Conservation (phyloP, 1,140 invertebrate species). For the Drosophila ohnishii region DNA sequence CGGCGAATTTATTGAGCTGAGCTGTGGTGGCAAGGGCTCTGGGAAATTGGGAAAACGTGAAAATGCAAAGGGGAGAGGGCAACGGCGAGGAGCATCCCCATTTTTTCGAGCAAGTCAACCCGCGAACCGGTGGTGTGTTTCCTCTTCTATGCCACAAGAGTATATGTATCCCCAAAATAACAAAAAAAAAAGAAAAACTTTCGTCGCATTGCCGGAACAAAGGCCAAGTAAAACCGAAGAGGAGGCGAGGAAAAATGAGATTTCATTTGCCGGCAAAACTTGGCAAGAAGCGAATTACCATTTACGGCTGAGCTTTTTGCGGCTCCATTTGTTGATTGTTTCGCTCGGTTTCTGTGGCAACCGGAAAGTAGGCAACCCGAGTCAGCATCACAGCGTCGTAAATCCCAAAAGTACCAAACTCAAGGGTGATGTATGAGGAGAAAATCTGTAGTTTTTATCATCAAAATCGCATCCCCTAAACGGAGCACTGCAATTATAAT, state of each 20-base stretch:
- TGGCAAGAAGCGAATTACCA: slow-evolving; percentile 44
- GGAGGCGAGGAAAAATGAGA: slow-evolving; percentile 14
- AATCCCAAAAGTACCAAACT: slow-evolving; percentile 21
- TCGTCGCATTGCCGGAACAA: slow-evolving; percentile 48
- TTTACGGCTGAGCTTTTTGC: slow-evolving; percentile 39
- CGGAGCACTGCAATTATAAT: slow-evolving; percentile 7
- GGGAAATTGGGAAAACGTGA: slow-evolving; percentile 33
- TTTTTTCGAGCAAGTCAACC: slow-evolving; percentile 35
- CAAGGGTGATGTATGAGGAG: neutral
- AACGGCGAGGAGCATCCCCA: slow-evolving; percentile 39
- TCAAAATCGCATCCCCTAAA: slow-evolving; percentile 24
- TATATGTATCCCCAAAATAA: slow-evolving; percentile 27
- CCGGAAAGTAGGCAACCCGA: slow-evolving; percentile 48
- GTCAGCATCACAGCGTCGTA: slow-evolving; percentile 26
- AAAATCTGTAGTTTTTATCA: slow-evolving; percentile 24
- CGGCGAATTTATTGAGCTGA: slow-evolving; percentile 49
- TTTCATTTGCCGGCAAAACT: slow-evolving; percentile 50
- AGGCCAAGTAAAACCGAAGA: slow-evolving; percentile 8
- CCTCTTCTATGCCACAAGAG: neutral
- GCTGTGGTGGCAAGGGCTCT: slow-evolving; percentile 19
- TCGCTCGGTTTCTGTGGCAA: slow-evolving; percentile 18
- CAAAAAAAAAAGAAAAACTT: slow-evolving; percentile 17
- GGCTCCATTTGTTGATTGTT: slow-evolving; percentile 51
- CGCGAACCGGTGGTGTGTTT: slow-evolving; percentile 50
- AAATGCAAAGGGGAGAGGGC: slow-evolving; percentile 23